Conservation (phyloP, 2,113 vertebrate species). For the Ptyas mucosa region DNA sequence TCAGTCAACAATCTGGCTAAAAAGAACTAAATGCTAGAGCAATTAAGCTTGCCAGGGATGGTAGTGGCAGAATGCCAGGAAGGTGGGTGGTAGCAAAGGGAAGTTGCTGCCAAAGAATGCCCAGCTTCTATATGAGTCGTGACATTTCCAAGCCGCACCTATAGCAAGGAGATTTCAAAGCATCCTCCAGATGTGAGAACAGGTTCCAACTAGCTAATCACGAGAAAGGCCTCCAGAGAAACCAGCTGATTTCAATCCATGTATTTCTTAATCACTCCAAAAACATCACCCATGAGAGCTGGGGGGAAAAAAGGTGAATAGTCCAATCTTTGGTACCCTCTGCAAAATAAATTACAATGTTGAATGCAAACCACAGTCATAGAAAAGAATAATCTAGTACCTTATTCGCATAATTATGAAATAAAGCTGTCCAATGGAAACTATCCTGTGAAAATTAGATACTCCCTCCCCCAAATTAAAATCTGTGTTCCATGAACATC, state of each 20-base stretch:
- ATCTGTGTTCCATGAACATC: too few species aligned
- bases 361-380: not conserved
- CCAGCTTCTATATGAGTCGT: not conserved
- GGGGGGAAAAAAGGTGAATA: not conserved
- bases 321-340: not conserved
- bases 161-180: not conserved
- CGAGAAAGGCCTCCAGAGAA: not conserved
- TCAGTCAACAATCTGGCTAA: not conserved
- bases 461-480: not conserved
- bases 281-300: not conserved
- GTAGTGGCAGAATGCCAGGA: not conserved
- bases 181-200: not conserved
- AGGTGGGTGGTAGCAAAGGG: not conserved
- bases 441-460: not conserved
- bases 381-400: not conserved
- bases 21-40: not conserved
- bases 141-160: not conserved
- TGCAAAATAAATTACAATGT: not conserved
- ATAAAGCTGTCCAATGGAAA: not conserved
- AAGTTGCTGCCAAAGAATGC: not conserved
- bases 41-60: fast-evolving
- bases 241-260: not conserved
- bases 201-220: slow-evolving; percentile 29
- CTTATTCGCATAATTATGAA: not conserved
- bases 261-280: not conserved